Base-by-base conservation (phyloP, 2,888 invertebrate species). In the Diaprepes abbreviatus region DNA sequence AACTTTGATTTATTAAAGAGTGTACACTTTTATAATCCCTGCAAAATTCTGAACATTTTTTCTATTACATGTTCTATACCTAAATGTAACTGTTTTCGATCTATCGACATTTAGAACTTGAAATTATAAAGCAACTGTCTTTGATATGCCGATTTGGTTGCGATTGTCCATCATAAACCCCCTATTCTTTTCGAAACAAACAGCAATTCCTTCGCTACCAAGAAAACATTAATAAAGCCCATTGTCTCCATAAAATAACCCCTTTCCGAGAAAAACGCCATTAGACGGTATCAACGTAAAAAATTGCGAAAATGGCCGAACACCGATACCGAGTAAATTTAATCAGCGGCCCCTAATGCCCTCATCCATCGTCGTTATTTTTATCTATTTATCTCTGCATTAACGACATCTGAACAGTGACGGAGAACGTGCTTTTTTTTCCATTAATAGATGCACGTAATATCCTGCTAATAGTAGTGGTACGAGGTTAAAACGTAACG, bases 321-420 rank as follows among this genome's bases (percentile, higher is more conserved):
- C 72, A 72, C 70, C 72, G 67, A 70, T 72, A 72, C 70, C 69
- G 35, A 70, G 70, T 69, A 63, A 72, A 72, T 72, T 72, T 69
- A 72, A 72, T 72, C 72, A 70, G 72, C 72, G 38, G 58, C 50
- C 58, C 66, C 59, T 70, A 70, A 69, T 68, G 68, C 57, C 62
- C 62, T 59, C 72, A 72, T 72, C 69, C 68, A 66, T 69, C 69
- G 63, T 59, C 67, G 64, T 63, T 67, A 71, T 66, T 71, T 71
- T 71, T 66, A 71, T 71, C 71, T 71, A 71, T 71, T 71, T 66
- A 71, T 71, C 71, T 71, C 57, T 36, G 65, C 62, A 66, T 70
- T 70, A 70, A 52, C 45, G 48, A 45, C 64, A 48, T 57, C 28
- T n/a, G 10, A 17, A 40, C 59, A 67, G 67, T 36, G 60, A 43